Base-by-base conservation (phyloP, 2,797 vertebrate genomes). In the Enteromius paludinosus region DNA sequence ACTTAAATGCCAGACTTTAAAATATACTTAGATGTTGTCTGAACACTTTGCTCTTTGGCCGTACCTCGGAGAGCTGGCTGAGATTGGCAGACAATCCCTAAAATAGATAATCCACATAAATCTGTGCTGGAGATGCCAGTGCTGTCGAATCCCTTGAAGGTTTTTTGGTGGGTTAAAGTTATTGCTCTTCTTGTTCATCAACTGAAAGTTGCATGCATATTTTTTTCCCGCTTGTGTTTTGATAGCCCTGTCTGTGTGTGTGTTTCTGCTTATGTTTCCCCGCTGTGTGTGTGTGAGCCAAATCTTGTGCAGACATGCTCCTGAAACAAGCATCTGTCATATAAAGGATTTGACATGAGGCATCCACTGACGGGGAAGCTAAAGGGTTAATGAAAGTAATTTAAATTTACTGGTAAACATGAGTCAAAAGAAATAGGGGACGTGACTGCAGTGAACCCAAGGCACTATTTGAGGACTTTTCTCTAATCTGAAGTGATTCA, bases 311-410 rank as follows among this genome's bases (percentile, higher is more conserved):
- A 83, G 87, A 73, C 88, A 87, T 85, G 87, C 70, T 82, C 20
- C 78, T 84, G 33, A 85, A 83, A 30, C 15, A 83, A 87, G 87
- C 90, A 92, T 91, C 90, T 93, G 92, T 89, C 89, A 90, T 88
- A 78, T 62, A 90, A 75, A 82, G 52, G 88, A 89, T 88, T 89
- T 90, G 89, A 91, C 69, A 80, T 78, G 81, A 84, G 77, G 33
- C 45, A 54, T 47, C 47, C n/a, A 78, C 28, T 35, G 52, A 61
- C 0, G 25, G 23, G 38, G 9, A 61, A 52, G 72, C 33, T 74
- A 84, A 77, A 76, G 72, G 28, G 62, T 80, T 64, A 64, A 83
- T 71, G 49, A 28, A 79, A 41, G 47, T 61, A 14, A 20, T 49
- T 70, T 12, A 15, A 43, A 62, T 10, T 20, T 33, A 18, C 10